A percentile compares a stretch with the other conserved stretches of the same genome.
phyloP scores from a whole-genome alignment of 2,113 vertebrate genomes.

The Madoqua kirkii region DNA sequence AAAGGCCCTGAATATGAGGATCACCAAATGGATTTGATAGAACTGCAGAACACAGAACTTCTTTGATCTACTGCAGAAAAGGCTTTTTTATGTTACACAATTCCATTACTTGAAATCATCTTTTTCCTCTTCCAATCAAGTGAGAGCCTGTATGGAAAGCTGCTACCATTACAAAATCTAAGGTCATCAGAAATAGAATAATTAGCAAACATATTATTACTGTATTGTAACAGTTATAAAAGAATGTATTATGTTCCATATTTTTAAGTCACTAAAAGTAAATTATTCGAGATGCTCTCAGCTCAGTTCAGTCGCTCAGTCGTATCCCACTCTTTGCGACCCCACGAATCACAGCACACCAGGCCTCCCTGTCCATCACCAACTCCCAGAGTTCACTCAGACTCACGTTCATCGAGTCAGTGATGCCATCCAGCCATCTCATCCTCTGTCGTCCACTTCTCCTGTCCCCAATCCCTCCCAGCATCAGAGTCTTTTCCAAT shows the following conservation, averaged over 20 bases:
- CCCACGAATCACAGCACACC: no score
- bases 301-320: no score
- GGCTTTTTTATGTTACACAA: background rate
- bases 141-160: background rate
- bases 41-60: background rate
- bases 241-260: background rate
- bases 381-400: no score
- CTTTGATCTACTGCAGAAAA: background rate
- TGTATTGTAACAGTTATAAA: background rate
- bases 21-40: background rate
- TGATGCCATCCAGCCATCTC: no score
- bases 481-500: no score
- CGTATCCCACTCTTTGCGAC: no score
- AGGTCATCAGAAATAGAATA: background rate
- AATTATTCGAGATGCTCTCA: background rate
- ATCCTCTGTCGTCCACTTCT: no score
- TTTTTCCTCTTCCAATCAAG: background rate
- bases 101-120: background rate
- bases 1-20: background rate
- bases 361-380: no score
- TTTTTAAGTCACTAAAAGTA: constrained; percentile 28
- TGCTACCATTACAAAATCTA: background rate
- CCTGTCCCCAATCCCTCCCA: no score
- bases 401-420: no score
- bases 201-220: background rate